Conservation (phyloP, 2,888 invertebrate species). For the Holacanthella duospinosa region DNA sequence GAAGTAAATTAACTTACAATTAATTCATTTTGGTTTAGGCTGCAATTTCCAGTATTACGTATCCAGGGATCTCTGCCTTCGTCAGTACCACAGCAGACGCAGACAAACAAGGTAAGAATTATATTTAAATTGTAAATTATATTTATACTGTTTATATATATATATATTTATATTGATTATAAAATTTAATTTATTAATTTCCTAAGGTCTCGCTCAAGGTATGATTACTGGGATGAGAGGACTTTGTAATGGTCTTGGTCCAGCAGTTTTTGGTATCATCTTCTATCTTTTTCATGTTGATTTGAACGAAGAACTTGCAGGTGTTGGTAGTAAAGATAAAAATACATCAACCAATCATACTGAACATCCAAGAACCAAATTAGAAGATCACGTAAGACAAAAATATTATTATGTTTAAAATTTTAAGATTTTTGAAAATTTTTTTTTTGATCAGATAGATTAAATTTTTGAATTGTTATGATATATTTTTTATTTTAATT, state of each 20-base stretch:
- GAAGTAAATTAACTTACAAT: no score
- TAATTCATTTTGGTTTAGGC: no score
- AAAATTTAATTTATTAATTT: no score
- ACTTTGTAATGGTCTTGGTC: conserved; percentile 93
- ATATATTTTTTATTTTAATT: conserved; percentile 1
- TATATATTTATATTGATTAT: no score
- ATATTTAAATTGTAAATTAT: not conserved
- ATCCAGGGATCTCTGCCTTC: conserved; percentile 97
- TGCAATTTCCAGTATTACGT: conserved; percentile 89
- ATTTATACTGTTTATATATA: conserved; percentile 1
- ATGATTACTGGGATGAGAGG: conserved; percentile 98
- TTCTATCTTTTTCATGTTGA: conserved; percentile 98
- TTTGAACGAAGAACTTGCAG: conserved; percentile 61
- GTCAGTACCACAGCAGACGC: conserved; percentile 94
- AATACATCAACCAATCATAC: conserved; percentile 6
- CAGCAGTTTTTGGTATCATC: conserved; percentile 95
- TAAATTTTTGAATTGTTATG: no score
- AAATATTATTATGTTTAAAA: not conserved
- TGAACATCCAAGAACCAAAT: conserved; percentile 14
- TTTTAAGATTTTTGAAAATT: not conserved
- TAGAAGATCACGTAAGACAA: conserved; percentile 4
- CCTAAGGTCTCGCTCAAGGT: conserved; percentile 72
- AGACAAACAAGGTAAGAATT: conserved; percentile 74
- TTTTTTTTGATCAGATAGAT: no score
- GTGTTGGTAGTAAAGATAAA: conserved; percentile 6